Evolutionary conservation across 2,113 vertebrate species (phyloP), one percentile per base, ranked within the genome.

Genomic region (Engystomops pustulosus): DNA sequence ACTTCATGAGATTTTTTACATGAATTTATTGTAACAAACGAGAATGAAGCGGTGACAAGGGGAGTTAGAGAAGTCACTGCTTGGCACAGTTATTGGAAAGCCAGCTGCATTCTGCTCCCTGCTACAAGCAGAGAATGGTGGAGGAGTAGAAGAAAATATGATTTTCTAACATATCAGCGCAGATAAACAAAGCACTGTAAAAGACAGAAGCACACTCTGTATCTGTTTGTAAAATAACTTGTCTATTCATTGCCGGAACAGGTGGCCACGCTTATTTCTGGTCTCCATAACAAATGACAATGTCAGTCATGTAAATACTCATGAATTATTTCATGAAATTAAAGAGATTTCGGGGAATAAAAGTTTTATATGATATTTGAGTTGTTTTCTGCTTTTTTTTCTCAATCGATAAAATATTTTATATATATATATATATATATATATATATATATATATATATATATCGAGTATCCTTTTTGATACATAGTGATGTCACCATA

Each of bases 21-120:
- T 3, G 3, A 32, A 83, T 80, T 87, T 47, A 87, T 77, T 72
- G 67, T 60, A 88, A 78, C 20, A n/a, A 0, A 85, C 79, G 77
- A 89, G 78, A 83, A 23, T 34, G 79, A 84, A 87, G 84, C 87
- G 86, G 32, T 36, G 34, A 85, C 74, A 86, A 85, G 83, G 32
- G n/a, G 2, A 76, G 74, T 75, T 86, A 41, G 74, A 88, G 85
- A 75, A 85, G 34, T 72, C 88, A 87, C 85, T 14, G 72, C 67
- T 85, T 84, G 67, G 51, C 69, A 65, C 83, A 41, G 62, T 74
- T 86, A 15, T 0, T 1, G 51, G 72, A 86, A 58, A 49, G 27
- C 69, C 49, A 27, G 8, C 70, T 86, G 17, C 32, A 69, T 72
- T 78, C 20, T 69, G n/a, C 41, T 71, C 30, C 9, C 27, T 38